Percentiles rank a stretch among this genome's conserved stretches.
These are phyloP conservation scores for Phacellophora camtschatica DNA, from an alignment of 30 jellyfish, hydroid and myxozoan species.

Conservation along the genomic window DNA sequence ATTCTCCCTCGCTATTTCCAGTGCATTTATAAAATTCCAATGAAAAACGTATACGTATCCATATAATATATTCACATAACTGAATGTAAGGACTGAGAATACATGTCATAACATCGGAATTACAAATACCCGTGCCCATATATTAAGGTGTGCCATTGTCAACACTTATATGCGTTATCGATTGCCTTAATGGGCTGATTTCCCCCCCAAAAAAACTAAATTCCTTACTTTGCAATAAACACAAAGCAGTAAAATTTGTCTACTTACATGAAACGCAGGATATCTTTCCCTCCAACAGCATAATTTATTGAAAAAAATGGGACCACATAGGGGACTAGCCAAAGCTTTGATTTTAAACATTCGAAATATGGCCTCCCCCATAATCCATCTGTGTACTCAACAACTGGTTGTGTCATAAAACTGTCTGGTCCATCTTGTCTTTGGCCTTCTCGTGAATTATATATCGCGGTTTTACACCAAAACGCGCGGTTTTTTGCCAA, in stretches of 20 bases:
- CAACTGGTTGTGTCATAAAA: constrained; percentile 4
- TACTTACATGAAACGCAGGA: constrained; percentile 20
- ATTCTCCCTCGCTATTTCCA: too few species aligned
- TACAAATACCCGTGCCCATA: too few species aligned
- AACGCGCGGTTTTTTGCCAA: neutral
- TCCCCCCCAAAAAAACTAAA: too few species aligned
- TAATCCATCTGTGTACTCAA: constrained; percentile 39
- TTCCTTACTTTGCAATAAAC: too few species aligned
- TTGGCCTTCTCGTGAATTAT: constrained; percentile 2
- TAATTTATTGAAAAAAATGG: constrained; percentile 31
- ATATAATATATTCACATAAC: too few species aligned
- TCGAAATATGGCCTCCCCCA: constrained; percentile 76
- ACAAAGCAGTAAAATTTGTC: neutral
- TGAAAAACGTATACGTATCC: too few species aligned
- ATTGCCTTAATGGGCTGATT: too few species aligned
- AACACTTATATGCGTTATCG: too few species aligned
- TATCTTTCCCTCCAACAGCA: neutral
- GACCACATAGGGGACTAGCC: constrained; percentile 43
- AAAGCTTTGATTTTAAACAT: constrained; percentile 19
- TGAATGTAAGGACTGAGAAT: too few species aligned
- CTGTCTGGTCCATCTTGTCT: neutral
- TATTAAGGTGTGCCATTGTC: too few species aligned
- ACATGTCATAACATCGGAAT: too few species aligned
- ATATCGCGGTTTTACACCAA: constrained; percentile 17
- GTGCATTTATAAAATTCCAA: too few species aligned